These are phyloP conservation scores for Aproaerema taeniolella DNA, from an alignment of 2,888 invertebrate species.

Conservation along the genomic window DNA sequence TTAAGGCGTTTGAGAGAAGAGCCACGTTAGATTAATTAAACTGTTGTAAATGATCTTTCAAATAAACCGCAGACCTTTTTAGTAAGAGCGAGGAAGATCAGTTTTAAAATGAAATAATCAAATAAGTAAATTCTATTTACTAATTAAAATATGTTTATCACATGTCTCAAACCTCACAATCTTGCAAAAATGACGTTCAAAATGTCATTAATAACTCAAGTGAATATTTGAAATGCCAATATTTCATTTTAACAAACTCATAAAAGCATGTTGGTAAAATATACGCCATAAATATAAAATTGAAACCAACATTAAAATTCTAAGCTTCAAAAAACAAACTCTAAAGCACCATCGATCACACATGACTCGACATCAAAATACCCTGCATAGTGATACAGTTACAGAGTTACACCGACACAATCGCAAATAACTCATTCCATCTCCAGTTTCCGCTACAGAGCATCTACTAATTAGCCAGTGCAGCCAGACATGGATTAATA, in stretches of 20 bases:
- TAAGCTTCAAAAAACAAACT: slow-evolving; percentile 2
- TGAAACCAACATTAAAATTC: neutral
- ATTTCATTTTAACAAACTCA: neutral
- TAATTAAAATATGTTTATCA: no score
- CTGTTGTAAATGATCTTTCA: neutral
- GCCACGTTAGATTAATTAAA: neutral
- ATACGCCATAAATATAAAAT: neutral
- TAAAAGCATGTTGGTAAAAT: neutral
- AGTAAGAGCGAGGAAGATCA: neutral
- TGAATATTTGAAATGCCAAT: neutral
- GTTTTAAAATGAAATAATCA: neutral
- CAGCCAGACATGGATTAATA: slow-evolving; percentile 70
- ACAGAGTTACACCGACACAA: slow-evolving; percentile 37
- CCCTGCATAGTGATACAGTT: slow-evolving; percentile 21
- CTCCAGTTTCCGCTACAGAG: slow-evolving; percentile 62
- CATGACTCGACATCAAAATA: slow-evolving; percentile 15
- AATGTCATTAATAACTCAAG: slow-evolving; percentile 4
- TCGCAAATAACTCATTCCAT: slow-evolving; percentile 63
- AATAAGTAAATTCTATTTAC: neutral
- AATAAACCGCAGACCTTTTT: neutral
- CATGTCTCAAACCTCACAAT: neutral
- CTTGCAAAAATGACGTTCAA: slow-evolving; percentile 1
- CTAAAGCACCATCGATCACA: slow-evolving; percentile 15
- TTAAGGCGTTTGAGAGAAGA: neutral
- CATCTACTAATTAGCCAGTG: slow-evolving; percentile 63